These are phyloP conservation scores for Boleophthalmus pectinirostris DNA, from an alignment of 2,113 vertebrate species.

Conservation along the genomic window DNA sequence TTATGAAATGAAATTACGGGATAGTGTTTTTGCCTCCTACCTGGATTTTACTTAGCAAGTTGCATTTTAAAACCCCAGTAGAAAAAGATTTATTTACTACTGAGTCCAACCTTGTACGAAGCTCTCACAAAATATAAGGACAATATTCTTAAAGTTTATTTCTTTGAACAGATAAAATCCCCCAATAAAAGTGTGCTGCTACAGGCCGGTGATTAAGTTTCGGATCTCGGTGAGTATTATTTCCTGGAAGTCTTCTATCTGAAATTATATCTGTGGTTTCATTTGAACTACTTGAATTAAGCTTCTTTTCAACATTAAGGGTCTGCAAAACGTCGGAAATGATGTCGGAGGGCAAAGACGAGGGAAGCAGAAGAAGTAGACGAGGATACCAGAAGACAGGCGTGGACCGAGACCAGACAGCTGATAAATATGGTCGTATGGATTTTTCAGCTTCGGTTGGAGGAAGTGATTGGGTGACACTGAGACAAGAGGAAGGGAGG, in stretches of 20 bases:
- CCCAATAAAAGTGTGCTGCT: constrained; percentile 5
- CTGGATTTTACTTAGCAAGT: neutral
- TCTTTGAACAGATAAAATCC: constrained; percentile 1
- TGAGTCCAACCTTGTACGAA: neutral
- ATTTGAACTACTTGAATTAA: constrained; percentile 32
- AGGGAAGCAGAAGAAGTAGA: constrained; percentile 2
- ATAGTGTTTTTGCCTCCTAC: no score
- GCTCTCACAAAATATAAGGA: neutral
- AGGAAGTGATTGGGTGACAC: constrained; percentile 25
- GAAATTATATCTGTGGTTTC: constrained; percentile 22
- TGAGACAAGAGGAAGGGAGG: neutral
- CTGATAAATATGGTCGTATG: constrained; percentile 29
- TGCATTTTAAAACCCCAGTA: neutral
- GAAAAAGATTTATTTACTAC: neutral
- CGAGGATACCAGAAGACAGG: constrained; percentile 4
- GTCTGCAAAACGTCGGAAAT: constrained; percentile 12
- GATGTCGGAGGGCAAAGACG: neutral
- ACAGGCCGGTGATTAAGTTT: neutral
- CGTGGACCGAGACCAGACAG: neutral
- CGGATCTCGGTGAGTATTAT: neutral
- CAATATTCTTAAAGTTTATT: constrained; percentile 13
- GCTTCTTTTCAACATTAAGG: constrained; percentile 16
- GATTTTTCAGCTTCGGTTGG: constrained; percentile 18
- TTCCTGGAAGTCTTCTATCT: constrained; percentile 27
- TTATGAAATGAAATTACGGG: neutral